phyloP scores from a whole-genome alignment of 2,888 invertebrate genomes.

The Brenthis ino region DNA sequence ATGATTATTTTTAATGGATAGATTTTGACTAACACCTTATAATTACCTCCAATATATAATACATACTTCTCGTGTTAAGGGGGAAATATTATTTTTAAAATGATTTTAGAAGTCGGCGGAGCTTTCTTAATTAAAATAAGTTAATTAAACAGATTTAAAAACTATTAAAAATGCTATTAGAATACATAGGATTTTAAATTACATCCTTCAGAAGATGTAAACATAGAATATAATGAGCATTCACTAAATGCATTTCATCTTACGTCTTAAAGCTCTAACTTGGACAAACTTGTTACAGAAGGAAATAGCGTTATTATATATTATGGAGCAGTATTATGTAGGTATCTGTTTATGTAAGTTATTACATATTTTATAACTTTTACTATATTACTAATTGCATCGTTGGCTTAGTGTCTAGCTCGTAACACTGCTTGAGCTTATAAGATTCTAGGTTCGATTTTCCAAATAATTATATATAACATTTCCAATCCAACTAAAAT shows the following conservation, averaged over 20 bases:
- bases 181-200: conserved; percentile 5
- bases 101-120: too few species aligned
- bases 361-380: not conserved
- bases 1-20: too few species aligned
- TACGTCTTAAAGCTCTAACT: conserved; percentile 40
- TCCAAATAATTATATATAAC: too few species aligned
- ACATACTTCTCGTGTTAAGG: too few species aligned
- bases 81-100: too few species aligned
- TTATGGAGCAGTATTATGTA: conserved; percentile 21
- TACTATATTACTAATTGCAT: too few species aligned
- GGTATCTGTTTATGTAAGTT: not conserved
- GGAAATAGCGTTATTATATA: conserved; percentile 30
- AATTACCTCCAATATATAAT: too few species aligned
- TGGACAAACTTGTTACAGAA: conserved; percentile 36
- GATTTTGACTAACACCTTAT: too few species aligned
- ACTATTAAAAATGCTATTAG: not conserved
- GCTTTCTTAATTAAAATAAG: not conserved
- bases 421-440: too few species aligned
- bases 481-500: too few species aligned
- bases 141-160: not conserved
- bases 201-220: conserved; percentile 6
- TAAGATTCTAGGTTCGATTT: too few species aligned
- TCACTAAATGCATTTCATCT: conserved; percentile 58
- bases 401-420: too few species aligned
- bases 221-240: conserved; percentile 48